Evolutionary conservation across 2,113 vertebrate genomes (phyloP).

Genomic region (Rhinoderma darwinii): DNA sequence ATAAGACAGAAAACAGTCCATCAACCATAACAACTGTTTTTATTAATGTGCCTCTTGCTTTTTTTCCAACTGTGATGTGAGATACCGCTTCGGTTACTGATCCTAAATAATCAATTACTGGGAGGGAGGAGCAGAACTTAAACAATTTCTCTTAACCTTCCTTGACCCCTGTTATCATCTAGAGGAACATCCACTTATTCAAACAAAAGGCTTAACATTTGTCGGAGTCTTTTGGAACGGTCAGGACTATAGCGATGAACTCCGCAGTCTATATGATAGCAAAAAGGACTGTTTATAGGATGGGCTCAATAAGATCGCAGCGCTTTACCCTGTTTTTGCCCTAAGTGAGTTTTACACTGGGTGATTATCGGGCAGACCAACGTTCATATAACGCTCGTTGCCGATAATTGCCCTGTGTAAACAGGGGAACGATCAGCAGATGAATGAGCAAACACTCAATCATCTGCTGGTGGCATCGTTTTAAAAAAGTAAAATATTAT

Average conservation of each 20-base stretch:
- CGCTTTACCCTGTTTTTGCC: too few relatives aligned
- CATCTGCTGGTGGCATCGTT: too few relatives aligned
- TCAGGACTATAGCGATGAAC: background rate
- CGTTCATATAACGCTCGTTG: too few relatives aligned
- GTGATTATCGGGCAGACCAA: too few relatives aligned
- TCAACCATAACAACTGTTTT: too few relatives aligned
- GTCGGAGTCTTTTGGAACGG: background rate
- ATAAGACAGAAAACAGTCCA: too few relatives aligned
- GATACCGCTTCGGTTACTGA: background rate
- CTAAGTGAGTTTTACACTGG: too few relatives aligned
- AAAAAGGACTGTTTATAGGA: background rate
- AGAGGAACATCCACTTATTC: background rate
- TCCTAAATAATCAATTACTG: background rate
- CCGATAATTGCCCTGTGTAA: too few relatives aligned
- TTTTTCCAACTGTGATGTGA: background rate
- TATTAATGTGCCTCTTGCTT: too few relatives aligned
- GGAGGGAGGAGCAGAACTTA: background rate
- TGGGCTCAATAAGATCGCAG: background rate
- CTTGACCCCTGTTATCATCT: slow-evolving; percentile 30
- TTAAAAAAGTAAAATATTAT: too few relatives aligned
- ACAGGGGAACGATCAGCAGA: too few relatives aligned
- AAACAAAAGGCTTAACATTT: slow-evolving; percentile 12
- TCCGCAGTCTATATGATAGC: background rate
- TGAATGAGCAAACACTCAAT: too few relatives aligned
- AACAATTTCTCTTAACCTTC: slow-evolving; percentile 15